Percentiles rank a stretch among this genome's conserved stretches.
Conservation (phyloP, 1,140 invertebrate genomes). For the Pachyrhynchus sulphureomaculatus region DNA sequence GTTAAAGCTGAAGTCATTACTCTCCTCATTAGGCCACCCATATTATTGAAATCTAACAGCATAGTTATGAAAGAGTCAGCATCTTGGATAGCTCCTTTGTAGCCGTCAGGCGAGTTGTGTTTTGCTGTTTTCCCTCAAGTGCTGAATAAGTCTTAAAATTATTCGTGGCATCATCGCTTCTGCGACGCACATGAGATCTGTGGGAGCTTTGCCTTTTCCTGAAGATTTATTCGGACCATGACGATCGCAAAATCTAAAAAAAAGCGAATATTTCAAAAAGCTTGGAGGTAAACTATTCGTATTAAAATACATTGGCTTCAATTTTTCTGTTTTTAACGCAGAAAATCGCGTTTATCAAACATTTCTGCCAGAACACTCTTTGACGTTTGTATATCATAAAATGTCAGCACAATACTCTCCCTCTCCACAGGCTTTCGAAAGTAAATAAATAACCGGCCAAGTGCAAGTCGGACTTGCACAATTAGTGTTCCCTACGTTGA, state of each 20-base stretch:
- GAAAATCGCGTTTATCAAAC: too few relatives aligned
- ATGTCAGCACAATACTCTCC: too few relatives aligned
- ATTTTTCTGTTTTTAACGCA: too few relatives aligned
- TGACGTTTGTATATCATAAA: too few relatives aligned
- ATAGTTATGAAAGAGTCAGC: constrained; percentile 85
- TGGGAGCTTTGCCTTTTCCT: constrained; percentile 73
- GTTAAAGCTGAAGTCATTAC: constrained; percentile 89
- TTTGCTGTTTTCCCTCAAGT: constrained; percentile 79
- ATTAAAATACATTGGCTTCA: too few relatives aligned
- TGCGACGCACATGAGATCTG: constrained; percentile 85
- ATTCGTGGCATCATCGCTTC: constrained; percentile 92
- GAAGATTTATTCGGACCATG: constrained; percentile 83
- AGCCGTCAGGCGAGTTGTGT: constrained; percentile 53
- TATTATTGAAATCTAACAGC: constrained; percentile 89
- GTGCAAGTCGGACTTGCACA: too few relatives aligned
- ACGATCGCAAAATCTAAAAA: constrained; percentile 82
- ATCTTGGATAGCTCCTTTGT: constrained; percentile 70
- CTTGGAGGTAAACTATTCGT: too few relatives aligned
- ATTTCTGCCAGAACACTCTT: too few relatives aligned
- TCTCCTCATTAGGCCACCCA: constrained; percentile 91
- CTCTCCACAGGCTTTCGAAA: too few relatives aligned
- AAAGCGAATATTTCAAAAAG: too few relatives aligned
- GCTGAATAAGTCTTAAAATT: constrained; percentile 83
- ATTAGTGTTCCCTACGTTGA: too few relatives aligned
- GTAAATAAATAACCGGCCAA: too few relatives aligned